Percentiles rank a stretch among this genome's conserved stretches.
These are phyloP conservation scores for Heliconius charithonia DNA, from an alignment of 2,888 invertebrate genomes.

Conservation along the genomic window DNA sequence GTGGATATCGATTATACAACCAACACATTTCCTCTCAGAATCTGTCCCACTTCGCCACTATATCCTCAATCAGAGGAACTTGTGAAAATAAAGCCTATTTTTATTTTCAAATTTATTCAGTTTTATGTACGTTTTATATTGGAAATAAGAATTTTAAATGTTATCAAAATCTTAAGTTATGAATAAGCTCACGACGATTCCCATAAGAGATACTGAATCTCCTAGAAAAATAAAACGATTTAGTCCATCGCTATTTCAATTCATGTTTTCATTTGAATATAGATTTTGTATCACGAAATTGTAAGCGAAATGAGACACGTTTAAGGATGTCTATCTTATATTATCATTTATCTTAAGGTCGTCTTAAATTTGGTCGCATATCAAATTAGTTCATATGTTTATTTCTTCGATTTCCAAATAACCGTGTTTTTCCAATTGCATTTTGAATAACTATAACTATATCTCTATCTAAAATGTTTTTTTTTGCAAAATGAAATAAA, in stretches of 20 bases:
- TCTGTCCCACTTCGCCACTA: too few relatives aligned
- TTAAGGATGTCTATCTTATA: neutral
- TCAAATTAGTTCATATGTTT: too few relatives aligned
- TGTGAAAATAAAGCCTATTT: too few relatives aligned
- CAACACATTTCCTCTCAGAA: too few relatives aligned
- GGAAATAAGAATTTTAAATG: neutral
- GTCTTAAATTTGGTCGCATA: neutral
- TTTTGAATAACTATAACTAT: too few relatives aligned
- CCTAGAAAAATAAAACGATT: neutral
- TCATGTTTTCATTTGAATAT: slow-evolving; percentile 1
- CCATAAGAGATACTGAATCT: neutral
- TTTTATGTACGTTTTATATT: neutral
- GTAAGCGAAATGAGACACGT: neutral
- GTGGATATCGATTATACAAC: too few relatives aligned
- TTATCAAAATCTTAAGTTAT: neutral
- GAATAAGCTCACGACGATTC: neutral
- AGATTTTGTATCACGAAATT: neutral
- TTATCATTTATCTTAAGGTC: neutral
- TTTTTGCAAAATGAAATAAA: too few relatives aligned
- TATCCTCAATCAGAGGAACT: too few relatives aligned
- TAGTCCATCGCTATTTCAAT: neutral
- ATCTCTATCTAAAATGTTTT: too few relatives aligned
- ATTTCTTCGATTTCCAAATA: too few relatives aligned
- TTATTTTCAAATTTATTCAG: neutral
- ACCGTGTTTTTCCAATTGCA: too few relatives aligned